Base-by-base conservation (phyloP, 2,888 invertebrate species). In the Electrophaes corylata region DNA sequence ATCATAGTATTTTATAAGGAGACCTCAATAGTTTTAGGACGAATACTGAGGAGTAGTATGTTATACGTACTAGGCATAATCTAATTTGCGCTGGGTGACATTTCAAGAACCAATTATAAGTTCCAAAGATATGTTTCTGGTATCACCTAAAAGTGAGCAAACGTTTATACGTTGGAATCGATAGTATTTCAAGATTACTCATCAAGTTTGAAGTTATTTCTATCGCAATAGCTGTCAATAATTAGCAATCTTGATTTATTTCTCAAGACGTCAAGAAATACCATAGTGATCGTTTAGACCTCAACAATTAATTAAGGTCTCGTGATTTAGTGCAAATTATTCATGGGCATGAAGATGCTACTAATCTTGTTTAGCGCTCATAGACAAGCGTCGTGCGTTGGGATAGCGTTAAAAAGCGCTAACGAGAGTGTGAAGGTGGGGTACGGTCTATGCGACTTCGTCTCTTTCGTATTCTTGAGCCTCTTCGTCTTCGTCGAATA, bases 401-500 rank as follows among this genome's bases (percentile, higher is more conserved):
- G n/a, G 26, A 10, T 29, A 29, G 26, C 10, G 26, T 10, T 29
- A 1, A 6, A 6, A 14, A 35, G 12, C 35, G 35, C 35, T 35
- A 35, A 12, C 35, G 14, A 35, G 14, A 14, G 14, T 14, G 14
- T 14, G 2, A 11, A 1, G 26, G 10, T 26, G 26, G 20, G 8
- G 26, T 29, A 16, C 16, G 16, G 37, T 37, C 10, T 37, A 37
- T 37, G 37, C 39, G 3, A 33, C 65, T 0, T 73, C 73, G 0
- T 73, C 65, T 11, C 31, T 56, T 1, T 48, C 55, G 19, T 43
- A 48, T 0, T 68, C 72, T 12, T 62, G 10, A 12, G 18, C 43
- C 39, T 78, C 79, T 2, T 81, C 80, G 2, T 81, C 81, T 11
- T 81, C 83, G 2, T 83, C 81, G 20, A 81, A 79, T 0, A 73